Conservation (phyloP, 2,888 invertebrate species). For the Quadroppia sp. region DNA sequence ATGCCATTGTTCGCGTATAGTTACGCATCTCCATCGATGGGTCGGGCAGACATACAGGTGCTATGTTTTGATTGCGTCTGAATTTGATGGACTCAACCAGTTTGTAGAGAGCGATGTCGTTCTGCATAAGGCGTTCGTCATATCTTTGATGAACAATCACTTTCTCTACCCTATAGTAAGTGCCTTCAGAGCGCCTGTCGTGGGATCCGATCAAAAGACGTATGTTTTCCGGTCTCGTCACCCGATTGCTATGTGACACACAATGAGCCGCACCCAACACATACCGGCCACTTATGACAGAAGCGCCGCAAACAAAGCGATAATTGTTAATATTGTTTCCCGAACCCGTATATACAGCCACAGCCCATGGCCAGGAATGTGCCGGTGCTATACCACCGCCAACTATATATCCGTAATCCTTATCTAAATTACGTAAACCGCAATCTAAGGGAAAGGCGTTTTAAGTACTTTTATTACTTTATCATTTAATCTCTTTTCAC, state of each 20-base stretch:
- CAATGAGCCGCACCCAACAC: constrained; percentile 42
- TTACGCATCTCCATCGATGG: constrained; percentile 9
- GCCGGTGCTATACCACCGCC: constrained; percentile 17
- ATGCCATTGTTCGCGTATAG: constrained; percentile 6
- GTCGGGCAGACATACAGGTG: constrained; percentile 40
- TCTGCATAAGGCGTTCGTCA: not conserved
- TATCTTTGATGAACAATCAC: constrained; percentile 34
- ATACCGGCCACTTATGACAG: constrained; percentile 31
- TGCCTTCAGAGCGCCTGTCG: constrained; percentile 26
- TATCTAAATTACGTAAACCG: too few relatives aligned
- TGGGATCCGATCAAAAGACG: constrained; percentile 38
- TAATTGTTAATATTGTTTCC: too few relatives aligned
- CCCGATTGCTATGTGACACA: constrained; percentile 15
- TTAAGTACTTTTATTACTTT: too few relatives aligned
- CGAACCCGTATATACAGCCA: constrained; percentile 4
- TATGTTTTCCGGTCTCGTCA: constrained; percentile 4
- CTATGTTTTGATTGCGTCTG: not conserved
- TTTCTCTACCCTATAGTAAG: not conserved
- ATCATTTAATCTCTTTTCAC: too few relatives aligned
- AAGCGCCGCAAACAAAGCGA: constrained; percentile 36
- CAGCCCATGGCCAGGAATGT: constrained; percentile 30
- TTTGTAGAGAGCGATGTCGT: constrained; percentile 43
- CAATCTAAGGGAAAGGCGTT: too few relatives aligned
- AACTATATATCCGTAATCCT: too few relatives aligned
- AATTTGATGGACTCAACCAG: constrained; percentile 7